Percentiles rank a stretch among this genome's conserved stretches.
Conservation (phyloP, 2,888 invertebrate genomes). For the Bugulina stolonifera region DNA sequence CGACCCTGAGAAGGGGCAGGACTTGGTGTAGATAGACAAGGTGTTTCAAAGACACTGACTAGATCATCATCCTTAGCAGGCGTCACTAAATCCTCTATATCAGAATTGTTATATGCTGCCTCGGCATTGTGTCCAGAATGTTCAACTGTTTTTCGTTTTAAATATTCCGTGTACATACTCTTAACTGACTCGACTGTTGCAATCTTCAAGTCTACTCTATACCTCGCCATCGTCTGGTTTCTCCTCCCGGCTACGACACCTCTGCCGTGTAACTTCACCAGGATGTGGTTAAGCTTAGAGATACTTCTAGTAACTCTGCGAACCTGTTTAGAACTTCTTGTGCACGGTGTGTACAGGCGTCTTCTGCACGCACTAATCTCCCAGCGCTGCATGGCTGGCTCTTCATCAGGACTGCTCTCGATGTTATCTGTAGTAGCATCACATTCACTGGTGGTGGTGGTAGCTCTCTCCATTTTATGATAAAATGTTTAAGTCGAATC, state of each 20-base stretch:
- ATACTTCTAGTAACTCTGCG: background rate
- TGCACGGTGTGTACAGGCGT: background rate
- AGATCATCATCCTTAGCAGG: background rate
- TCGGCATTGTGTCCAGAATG: background rate
- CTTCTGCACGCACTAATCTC: background rate
- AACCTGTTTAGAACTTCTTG: background rate
- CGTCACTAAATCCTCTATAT: background rate
- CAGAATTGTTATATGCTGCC: background rate
- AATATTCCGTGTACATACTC: background rate
- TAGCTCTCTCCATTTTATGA: too few species aligned
- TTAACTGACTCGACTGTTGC: background rate
- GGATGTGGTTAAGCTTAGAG: background rate
- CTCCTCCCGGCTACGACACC: background rate
- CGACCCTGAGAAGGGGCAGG: too few species aligned
- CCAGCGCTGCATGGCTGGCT: too few species aligned
- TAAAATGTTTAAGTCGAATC: too few species aligned
- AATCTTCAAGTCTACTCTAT: background rate
- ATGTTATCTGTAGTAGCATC: too few species aligned
- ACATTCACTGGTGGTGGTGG: too few species aligned
- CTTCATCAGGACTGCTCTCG: too few species aligned
- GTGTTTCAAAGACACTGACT: background rate
- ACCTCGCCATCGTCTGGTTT: background rate
- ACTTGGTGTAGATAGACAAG: background rate
- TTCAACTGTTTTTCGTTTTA: background rate
- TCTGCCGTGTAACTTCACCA: background rate